Evolutionary conservation across 2,113 vertebrate species (phyloP).

Genomic region (Muntiacus muntjak): DNA sequence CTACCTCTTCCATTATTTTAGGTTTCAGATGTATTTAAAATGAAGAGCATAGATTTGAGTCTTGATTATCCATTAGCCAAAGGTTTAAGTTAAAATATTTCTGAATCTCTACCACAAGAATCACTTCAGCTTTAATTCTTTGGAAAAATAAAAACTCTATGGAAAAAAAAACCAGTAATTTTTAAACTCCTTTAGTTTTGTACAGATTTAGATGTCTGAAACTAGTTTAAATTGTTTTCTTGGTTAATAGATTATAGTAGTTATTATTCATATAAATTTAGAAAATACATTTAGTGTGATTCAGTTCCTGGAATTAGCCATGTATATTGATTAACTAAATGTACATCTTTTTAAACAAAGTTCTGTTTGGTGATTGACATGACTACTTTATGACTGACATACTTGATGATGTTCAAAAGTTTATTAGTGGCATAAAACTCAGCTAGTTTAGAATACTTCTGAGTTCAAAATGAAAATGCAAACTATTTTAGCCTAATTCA

Average conservation of each 20-base stretch:
- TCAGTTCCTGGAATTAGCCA: background rate
- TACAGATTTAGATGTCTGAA: background rate
- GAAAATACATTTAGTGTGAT: background rate
- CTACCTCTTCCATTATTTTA: background rate
- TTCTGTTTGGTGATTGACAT: background rate
- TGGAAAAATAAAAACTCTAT: background rate
- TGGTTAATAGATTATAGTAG: background rate
- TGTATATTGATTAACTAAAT: background rate
- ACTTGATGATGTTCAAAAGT: background rate
- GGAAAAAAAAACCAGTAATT: background rate
- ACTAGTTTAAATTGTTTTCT: background rate
- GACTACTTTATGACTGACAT: background rate
- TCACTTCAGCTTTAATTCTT: conserved; percentile 3
- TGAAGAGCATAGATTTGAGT: background rate
- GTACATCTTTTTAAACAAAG: background rate
- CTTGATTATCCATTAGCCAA: background rate
- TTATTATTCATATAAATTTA: background rate
- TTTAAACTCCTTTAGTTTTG: background rate
- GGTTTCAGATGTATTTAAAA: conserved; percentile 19
- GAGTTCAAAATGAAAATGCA: background rate
- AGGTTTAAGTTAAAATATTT: background rate
- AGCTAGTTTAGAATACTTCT: background rate
- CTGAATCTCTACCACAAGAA: background rate
- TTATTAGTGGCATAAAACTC: background rate
- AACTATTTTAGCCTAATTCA: background rate